Evolutionary conservation across 2,797 vertebrate genomes (phyloP), one percentile per base, ranked within the genome.

Genomic region (Poecilia picta): DNA sequence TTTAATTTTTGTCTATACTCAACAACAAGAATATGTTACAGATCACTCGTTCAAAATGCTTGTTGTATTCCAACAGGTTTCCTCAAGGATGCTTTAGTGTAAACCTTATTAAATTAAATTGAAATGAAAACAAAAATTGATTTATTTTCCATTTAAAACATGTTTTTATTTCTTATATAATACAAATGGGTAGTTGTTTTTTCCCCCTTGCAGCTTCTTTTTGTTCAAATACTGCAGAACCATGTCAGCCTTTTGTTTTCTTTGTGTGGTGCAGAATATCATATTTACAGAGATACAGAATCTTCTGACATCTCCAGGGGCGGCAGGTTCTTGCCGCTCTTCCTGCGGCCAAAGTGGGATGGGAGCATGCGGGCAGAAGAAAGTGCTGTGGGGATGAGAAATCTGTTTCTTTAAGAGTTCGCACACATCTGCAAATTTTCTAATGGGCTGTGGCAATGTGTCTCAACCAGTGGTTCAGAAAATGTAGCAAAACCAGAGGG

Each of bases 321-420:
- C 82, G 82, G 82, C 85, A 82, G 85, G 84, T 89, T 86, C 79
- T 86, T 90, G 91, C 87, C 91, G 88, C 87, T 83, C 72, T 85
- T 84, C 86, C 90, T 86, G 90, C 84, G 87, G 92, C 90, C 88
- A 90, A 88, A 90, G 88, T 90, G 91, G 88, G 90, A 88, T 91
- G 83, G 82, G 89, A 89, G 87, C 80, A 78, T 77, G 82, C 47
- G 85, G 90, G 81, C 87, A 88, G 88, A 92, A 90, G 75, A 89
- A 88, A 91, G 85, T 87, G 89, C 89, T 91, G 84, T 81, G 77
- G 89, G 88, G 90, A 85, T 81, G 85, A 46, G 66, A 70, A 23
- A 86, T 88, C 81, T 90, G 83, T 84, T 88, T 91, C 82, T 81
- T 89, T 74, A 81, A 77, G 82, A 88, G 84, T 92, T 85, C 64